These are phyloP conservation scores for Girardinus metallicus DNA, from an alignment of 2,797 vertebrate species.

Conservation along the genomic window DNA sequence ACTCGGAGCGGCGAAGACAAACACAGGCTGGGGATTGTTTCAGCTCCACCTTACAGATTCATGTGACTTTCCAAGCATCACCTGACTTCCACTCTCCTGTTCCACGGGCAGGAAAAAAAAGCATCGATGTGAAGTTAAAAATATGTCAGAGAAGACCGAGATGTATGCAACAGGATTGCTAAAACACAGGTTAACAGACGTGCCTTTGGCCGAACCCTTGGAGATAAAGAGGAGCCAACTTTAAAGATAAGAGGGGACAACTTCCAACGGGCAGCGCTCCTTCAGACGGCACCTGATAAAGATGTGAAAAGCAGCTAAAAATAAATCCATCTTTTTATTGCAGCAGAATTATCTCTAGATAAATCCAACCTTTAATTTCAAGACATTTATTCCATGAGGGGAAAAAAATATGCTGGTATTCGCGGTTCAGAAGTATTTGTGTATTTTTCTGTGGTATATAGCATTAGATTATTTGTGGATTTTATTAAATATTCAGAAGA, in stretches of 20 bases:
- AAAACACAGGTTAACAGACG: constrained; percentile 45
- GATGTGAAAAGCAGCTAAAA: background rate
- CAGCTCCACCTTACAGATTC: constrained; percentile 78
- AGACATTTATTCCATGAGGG: background rate
- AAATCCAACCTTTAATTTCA: background rate
- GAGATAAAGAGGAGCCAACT: constrained; percentile 63
- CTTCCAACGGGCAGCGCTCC: constrained; percentile 9
- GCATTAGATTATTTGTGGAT: background rate
- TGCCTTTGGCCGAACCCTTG: constrained; percentile 51
- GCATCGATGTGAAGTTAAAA: constrained; percentile 57
- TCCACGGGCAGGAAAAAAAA: constrained; percentile 52
- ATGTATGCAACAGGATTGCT: constrained; percentile 18
- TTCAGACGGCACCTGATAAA: constrained; percentile 21
- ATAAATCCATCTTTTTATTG: background rate
- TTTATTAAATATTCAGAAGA: background rate
- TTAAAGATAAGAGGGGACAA: constrained; percentile 61
- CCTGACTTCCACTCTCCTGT: constrained; percentile 71
- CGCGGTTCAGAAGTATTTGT: background rate
- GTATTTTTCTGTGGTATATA: background rate
- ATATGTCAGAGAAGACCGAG: constrained; percentile 37
- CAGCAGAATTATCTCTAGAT: background rate
- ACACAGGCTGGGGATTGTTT: constrained; percentile 67
- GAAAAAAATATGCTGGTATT: background rate
- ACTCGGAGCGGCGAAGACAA: constrained; percentile 64
- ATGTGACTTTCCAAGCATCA: constrained; percentile 77